Conservation (phyloP, 2,797 vertebrate genomes). For the Leucoraja ocellata region DNA sequence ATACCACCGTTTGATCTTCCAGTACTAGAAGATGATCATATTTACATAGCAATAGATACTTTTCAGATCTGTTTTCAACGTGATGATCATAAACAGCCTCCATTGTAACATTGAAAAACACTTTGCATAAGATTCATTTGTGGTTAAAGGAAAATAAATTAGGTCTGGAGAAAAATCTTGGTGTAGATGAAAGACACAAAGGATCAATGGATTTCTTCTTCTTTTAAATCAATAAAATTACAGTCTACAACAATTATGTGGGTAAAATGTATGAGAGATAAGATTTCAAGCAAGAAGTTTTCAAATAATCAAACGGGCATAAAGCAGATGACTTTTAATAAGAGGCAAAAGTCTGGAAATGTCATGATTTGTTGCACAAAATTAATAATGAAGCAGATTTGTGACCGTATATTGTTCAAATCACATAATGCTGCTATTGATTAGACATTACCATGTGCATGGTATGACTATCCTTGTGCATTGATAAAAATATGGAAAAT, state of each 20-base stretch:
- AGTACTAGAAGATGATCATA: background rate
- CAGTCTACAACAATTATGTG: background rate
- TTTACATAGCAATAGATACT: background rate
- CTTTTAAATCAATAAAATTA: background rate
- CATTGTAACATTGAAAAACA: background rate
- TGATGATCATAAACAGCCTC: conserved; percentile 16
- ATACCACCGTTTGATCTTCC: conserved; percentile 25
- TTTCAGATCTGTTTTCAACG: background rate
- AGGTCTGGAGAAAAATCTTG: background rate
- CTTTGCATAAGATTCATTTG: background rate
- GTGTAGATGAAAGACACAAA: background rate
- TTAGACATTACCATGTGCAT: no score
- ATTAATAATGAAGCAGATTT: no score
- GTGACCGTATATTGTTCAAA: no score
- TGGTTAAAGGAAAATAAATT: background rate
- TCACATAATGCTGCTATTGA: no score
- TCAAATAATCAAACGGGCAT: background rate
- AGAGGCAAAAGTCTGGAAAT: background rate
- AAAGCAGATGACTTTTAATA: background rate
- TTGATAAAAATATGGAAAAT: no score
- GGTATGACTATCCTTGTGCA: no score
- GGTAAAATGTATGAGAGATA: background rate
- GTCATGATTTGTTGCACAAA: no score
- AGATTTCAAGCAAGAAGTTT: background rate
- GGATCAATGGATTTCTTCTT: background rate